Conservation (phyloP, 2,113 vertebrate species). For the Proterorhinus semilunaris region DNA sequence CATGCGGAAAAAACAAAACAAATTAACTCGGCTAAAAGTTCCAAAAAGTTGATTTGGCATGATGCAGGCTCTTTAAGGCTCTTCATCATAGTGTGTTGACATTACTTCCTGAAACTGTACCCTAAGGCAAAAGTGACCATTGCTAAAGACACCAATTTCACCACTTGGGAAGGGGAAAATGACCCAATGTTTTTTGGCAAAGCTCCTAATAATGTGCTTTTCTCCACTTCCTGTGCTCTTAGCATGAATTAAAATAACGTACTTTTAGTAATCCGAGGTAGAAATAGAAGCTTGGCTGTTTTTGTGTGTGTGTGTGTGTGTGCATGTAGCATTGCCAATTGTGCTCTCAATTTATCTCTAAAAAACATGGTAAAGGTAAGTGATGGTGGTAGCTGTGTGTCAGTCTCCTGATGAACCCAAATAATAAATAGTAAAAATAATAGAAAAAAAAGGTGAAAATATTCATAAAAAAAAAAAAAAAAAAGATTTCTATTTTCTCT, state of each 20-base stretch:
- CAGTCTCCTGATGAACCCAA: slow-evolving; percentile 48
- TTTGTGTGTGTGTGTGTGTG: neutral
- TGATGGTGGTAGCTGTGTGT: slow-evolving; percentile 20
- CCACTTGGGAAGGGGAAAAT: slow-evolving; percentile 24
- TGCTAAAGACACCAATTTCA: neutral
- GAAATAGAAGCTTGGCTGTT: slow-evolving; percentile 38
- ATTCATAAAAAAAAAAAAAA: slow-evolving; percentile 34
- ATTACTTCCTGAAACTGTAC: slow-evolving; percentile 40
- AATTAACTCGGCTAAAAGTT: no score
- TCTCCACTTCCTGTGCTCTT: slow-evolving; percentile 19
- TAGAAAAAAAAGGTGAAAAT: slow-evolving; percentile 70
- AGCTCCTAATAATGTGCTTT: slow-evolving; percentile 5
- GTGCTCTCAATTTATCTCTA: slow-evolving; percentile 7
- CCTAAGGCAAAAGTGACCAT: slow-evolving; percentile 32
- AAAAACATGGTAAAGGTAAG: slow-evolving; percentile 6
- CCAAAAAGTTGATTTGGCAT: neutral
- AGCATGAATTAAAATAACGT: slow-evolving; percentile 43
- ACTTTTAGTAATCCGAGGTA: slow-evolving; percentile 58
- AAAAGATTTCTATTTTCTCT: slow-evolving; percentile 51
- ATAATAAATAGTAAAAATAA: slow-evolving; percentile 74
- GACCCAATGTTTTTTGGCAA: neutral
- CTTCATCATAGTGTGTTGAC: slow-evolving; percentile 1
- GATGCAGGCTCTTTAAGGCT: neutral
- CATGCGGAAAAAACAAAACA: no score
- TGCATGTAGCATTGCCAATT: slow-evolving; percentile 7